Conservation (phyloP, 2,888 invertebrate genomes). For the Cetonia aurata region DNA sequence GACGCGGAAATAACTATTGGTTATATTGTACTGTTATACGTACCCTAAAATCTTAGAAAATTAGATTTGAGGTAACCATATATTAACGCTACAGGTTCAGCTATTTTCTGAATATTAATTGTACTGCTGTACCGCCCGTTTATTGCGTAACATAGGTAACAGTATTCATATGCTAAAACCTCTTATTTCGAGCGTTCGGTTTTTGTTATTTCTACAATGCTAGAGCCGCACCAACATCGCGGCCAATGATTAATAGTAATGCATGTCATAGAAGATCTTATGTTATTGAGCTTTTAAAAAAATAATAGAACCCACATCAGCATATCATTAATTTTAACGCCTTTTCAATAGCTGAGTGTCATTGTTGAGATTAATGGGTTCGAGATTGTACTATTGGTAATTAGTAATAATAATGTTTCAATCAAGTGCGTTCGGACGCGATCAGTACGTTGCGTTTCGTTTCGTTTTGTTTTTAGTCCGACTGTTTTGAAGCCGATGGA, state of each 20-base stretch:
- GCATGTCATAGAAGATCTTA: constrained; percentile 12
- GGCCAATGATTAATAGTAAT: constrained; percentile 34
- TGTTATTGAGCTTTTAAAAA: constrained; percentile 40
- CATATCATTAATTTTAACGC: constrained; percentile 45
- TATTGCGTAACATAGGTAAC: constrained; percentile 12
- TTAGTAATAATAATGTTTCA: constrained; percentile 44
- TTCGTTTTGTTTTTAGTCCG: constrained; percentile 25
- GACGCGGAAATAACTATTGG: no score
- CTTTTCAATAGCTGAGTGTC: constrained; percentile 40
- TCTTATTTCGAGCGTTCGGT: constrained; percentile 18
- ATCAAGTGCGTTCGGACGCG: constrained; percentile 40
- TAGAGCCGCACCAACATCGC: background rate
- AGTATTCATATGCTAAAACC: constrained; percentile 2
- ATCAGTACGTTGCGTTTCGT: constrained; percentile 23
- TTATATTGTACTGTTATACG: no score
- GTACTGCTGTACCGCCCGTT: background rate
- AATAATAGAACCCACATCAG: constrained; percentile 40
- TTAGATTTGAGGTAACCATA: constrained; percentile 9
- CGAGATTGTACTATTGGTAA: constrained; percentile 42
- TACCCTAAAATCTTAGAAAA: background rate
- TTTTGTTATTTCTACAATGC: constrained; percentile 21
- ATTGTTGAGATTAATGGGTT: constrained; percentile 45
- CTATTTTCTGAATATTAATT: background rate
- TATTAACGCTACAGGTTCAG: constrained; percentile 4
- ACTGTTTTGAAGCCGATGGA: constrained; percentile 21